Evolutionary conservation across 2,888 invertebrate genomes (phyloP).

Genomic region (Eupelmus urozonus): DNA sequence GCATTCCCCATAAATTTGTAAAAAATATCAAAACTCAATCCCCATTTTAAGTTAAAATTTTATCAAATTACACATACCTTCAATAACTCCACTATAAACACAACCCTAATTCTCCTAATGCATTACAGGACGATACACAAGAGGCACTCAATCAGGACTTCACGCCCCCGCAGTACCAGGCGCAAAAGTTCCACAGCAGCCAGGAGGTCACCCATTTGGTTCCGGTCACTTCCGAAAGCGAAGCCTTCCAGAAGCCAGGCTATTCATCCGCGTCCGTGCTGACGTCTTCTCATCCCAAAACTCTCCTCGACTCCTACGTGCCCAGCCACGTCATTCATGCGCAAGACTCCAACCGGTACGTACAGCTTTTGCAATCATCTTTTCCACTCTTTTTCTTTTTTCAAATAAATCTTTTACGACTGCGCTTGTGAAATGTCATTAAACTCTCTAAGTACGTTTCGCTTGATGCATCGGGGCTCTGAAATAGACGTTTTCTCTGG

Average conservation of each 20-base stretch:
- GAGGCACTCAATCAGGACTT: conserved; percentile 55
- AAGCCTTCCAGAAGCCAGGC: conserved; percentile 66
- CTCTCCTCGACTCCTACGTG: conserved; percentile 79
- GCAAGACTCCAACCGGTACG: conserved; percentile 71
- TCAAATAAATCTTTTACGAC: conserved; percentile 26
- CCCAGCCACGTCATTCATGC: conserved; percentile 76
- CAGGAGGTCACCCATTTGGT: conserved; percentile 60
- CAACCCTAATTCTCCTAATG: too few relatives aligned
- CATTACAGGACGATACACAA: conserved; percentile 55
- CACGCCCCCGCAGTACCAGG: conserved; percentile 67
- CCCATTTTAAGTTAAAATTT: too few relatives aligned
- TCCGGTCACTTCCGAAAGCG: conserved; percentile 63
- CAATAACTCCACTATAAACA: too few relatives aligned
- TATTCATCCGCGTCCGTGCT: conserved; percentile 58
- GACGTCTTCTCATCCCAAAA: conserved; percentile 71
- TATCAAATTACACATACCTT: too few relatives aligned
- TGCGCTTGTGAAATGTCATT: conserved; percentile 18
- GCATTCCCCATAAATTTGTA: too few relatives aligned
- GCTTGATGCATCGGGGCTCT: neutral
- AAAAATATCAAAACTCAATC: too few relatives aligned
- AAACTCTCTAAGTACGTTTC: neutral
- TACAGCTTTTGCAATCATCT: conserved; percentile 8
- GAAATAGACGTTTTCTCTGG: too few relatives aligned
- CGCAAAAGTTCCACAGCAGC: conserved; percentile 67
- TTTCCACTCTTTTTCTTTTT: neutral